Percentiles rank a stretch among this genome's conserved stretches.
These are phyloP conservation scores for Nemoura dubitans DNA, from an alignment of 2,888 invertebrate species.

Conservation along the genomic window DNA sequence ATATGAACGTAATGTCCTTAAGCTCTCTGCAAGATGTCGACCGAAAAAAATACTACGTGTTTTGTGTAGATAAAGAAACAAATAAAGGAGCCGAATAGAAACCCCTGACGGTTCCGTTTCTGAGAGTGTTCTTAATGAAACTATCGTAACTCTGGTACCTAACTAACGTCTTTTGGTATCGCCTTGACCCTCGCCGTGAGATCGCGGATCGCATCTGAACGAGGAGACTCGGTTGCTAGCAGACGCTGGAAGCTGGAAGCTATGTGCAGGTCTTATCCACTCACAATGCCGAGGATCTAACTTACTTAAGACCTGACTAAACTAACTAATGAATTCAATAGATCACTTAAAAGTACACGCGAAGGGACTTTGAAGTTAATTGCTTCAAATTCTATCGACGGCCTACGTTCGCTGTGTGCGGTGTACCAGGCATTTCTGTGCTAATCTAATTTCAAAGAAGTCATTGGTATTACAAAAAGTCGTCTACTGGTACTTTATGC, in stretches of 20 bases:
- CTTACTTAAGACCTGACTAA: conserved; percentile 34
- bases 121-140: conserved; percentile 26
- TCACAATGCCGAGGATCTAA: conserved; percentile 22
- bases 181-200: conserved; percentile 16
- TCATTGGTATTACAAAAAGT: too few species aligned
- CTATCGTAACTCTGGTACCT: conserved; percentile 14
- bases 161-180: conserved; percentile 19
- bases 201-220: conserved; percentile 32
- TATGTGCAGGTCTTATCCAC: conserved; percentile 30
- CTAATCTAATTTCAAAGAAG: too few species aligned
- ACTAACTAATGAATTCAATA: conserved; percentile 41
- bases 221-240: not conserved
- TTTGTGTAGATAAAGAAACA: not conserved
- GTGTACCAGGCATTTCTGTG: too few species aligned
- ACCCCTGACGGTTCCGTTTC: conserved; percentile 20
- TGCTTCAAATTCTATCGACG: conserved; percentile 35
- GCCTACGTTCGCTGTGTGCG: not conserved
- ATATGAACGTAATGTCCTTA: not conserved
- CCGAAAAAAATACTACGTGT: not conserved
- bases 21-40: not conserved
- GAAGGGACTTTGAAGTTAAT: conserved; percentile 27
- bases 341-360: conserved; percentile 38
- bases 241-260: not conserved
- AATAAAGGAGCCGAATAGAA: not conserved
- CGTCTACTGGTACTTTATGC: too few species aligned